Evolutionary conservation across 2,888 invertebrate species (phyloP).

Genomic region (Drosophila kanekoi): DNA sequence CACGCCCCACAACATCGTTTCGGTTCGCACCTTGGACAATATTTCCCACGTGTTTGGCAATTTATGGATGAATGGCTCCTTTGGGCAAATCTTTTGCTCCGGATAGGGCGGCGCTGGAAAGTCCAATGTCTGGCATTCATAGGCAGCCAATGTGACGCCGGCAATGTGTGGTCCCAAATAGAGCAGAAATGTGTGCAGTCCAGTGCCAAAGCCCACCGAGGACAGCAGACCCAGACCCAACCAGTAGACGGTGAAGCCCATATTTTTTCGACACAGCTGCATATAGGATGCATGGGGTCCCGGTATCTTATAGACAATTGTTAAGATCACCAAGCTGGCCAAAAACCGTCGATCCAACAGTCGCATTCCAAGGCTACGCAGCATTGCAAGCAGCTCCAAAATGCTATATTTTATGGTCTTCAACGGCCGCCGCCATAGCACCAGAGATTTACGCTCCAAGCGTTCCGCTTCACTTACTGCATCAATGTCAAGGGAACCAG

Average conservation of each 20-base stretch:
- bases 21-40: conserved; percentile 96
- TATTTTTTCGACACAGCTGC: conserved; percentile 76
- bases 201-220: conserved; percentile 98
- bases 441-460: conserved; percentile 88
- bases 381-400: conserved; percentile 89
- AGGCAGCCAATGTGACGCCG: conserved; percentile 98
- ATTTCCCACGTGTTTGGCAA: conserved; percentile 94
- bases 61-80: conserved; percentile 87
- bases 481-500: conserved; percentile 1
- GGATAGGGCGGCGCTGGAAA: conserved; percentile 99
- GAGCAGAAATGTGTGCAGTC: conserved; percentile 98
- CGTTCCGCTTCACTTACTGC: conserved; percentile 82
- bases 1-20: conserved; percentile 98
- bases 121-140: conserved; percentile 97
- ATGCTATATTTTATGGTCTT: conserved; percentile 92
- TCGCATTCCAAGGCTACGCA: conserved; percentile 86
- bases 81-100: conserved; percentile 96
- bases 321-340: conserved; percentile 66
- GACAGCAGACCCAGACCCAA: conserved; percentile 96
- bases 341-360: conserved; percentile 79
- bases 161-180: conserved; percentile 99
- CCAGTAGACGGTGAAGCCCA: conserved; percentile 90
- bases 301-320: conserved; percentile 79
- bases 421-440: conserved; percentile 93
- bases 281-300: conserved; percentile 83